Percentiles rank a stretch among this genome's conserved stretches.
Conservation (phyloP, 2,113 vertebrate genomes). For the Myiopsitta monachus region DNA sequence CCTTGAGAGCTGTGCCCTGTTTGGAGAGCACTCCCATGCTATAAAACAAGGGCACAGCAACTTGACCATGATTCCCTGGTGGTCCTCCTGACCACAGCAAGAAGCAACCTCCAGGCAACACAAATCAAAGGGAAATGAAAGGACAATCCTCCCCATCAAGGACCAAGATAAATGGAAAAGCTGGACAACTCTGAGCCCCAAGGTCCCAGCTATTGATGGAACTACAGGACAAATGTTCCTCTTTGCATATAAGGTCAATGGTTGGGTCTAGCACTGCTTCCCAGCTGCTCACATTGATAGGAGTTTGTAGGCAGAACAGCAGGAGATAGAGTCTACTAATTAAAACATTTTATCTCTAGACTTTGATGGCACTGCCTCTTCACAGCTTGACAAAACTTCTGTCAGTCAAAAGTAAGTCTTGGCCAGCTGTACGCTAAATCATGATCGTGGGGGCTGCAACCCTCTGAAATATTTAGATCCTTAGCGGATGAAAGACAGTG, state of each 20-base stretch:
- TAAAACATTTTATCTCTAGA: neutral
- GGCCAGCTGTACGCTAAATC: neutral
- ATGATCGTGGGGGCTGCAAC: neutral
- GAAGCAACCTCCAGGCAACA: neutral
- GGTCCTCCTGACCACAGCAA: accelerated
- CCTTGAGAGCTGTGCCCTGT: neutral
- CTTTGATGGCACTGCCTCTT: neutral
- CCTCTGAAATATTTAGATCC: neutral
- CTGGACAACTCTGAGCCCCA: neutral
- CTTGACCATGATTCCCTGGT: neutral
- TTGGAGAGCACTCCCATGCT: neutral
- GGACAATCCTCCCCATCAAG: neutral
- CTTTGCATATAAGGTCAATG: neutral
- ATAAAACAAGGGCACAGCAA: neutral
- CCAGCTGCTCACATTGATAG: neutral
- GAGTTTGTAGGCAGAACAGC: neutral
- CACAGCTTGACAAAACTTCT: neutral
- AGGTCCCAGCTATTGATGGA: neutral
- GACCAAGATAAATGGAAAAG: neutral
- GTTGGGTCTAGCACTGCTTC: neutral
- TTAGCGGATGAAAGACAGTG: neutral
- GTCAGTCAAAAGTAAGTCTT: neutral
- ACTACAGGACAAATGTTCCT: neutral
- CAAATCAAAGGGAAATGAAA: neutral
- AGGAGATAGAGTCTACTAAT: neutral